Evolutionary conservation across 2,797 vertebrate genomes (phyloP), one percentile per base, ranked within the genome.

Genomic region (Fringilla coelebs): DNA sequence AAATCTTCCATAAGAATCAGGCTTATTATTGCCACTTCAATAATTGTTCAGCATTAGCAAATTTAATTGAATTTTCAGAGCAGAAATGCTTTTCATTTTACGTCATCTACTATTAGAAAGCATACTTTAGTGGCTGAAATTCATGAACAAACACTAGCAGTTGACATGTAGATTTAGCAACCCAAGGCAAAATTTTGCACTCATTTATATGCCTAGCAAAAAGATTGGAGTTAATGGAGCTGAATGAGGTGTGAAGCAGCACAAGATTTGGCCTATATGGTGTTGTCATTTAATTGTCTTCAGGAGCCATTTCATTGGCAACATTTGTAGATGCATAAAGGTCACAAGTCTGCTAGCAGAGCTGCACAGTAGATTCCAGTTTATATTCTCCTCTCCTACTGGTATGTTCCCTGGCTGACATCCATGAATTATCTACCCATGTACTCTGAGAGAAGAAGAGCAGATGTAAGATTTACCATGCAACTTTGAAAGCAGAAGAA

Each of bases 401-500:
- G 88, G n/a, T 87, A 57, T 72, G 36, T 87, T 94, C 61, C 29
- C 86, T 95, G 88, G 61, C 85, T 94, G 90, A 82, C 84, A 77
- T 87, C 85, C 62, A 77, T 86, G 85, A 89, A 66, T 84, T 87
- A 89, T 77, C 87, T 89, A 31, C 55, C 51, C 65, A 34, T 68
- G 11, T 83, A 45, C 54, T 91, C 65, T 89, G 80, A 93, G 70
- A 91, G 60, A 85, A 83, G 48, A 76, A 80, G 54, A 78, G 32
- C 85, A 86, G 81, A 65, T 91, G 21, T 88, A 67, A 84, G 57
- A 86, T 88, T 92, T 91, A 82, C 82, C 70, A 54, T 90, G 63
- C 73, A 72, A 83, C 82, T 94, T 95, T 83, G 88, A 87, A 92
- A 93, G 87, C 77, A 87, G 85, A 96, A 93, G 86, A 93, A 72